Evolutionary conservation across 2,888 invertebrate genomes (phyloP).

Genomic region (Chirona hameri): DNA sequence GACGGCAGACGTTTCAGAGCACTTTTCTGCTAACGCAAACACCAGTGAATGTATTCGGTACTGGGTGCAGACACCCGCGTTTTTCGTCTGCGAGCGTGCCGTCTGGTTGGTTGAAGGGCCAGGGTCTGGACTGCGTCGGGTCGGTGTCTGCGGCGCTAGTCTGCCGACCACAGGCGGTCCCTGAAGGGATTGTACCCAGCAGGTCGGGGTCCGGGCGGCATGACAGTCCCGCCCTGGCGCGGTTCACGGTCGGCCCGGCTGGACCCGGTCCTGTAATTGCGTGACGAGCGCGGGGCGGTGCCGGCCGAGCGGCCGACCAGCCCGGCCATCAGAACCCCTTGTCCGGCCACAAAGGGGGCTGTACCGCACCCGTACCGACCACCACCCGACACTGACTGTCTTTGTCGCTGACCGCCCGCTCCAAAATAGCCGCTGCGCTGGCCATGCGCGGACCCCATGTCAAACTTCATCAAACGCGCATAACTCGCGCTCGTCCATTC

Average conservation of each 20-base stretch:
- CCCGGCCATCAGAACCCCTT: neutral
- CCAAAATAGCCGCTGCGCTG: neutral
- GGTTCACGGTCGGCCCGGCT: neutral
- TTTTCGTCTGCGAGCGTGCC: neutral
- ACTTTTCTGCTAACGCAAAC: too few species aligned
- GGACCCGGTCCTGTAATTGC: neutral
- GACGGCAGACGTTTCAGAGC: neutral
- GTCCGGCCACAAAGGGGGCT: conserved; percentile 2
- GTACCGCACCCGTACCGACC: neutral
- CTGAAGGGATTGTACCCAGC: too few species aligned
- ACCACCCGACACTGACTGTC: neutral
- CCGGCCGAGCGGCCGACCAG: neutral
- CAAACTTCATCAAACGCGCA: conserved; percentile 28
- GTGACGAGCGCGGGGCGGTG: neutral
- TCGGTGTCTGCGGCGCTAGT: neutral
- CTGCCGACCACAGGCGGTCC: neutral
- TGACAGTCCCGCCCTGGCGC: too few species aligned
- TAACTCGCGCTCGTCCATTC: neutral
- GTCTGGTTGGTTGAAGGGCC: neutral
- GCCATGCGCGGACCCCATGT: neutral
- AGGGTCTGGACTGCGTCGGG: neutral
- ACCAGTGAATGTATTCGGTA: neutral
- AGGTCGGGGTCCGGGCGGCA: neutral
- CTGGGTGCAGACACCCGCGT: neutral
- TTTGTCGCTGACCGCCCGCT: neutral